Conservation (phyloP, 92 coral and sea anemone genomes). For the Palythoa heliodiscus region DNA sequence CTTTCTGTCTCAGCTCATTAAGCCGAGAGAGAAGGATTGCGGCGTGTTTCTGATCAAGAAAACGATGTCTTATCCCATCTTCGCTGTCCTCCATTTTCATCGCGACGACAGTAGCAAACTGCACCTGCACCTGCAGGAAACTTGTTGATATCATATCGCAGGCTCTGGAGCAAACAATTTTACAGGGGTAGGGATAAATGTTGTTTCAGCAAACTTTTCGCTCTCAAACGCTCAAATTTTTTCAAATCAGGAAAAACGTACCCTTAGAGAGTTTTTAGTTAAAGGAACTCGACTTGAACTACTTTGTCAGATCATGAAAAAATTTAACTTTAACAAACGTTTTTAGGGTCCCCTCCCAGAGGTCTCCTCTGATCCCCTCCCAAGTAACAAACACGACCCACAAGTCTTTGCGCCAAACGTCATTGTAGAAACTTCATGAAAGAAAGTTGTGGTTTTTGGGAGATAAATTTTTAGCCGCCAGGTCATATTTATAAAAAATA, state of each 20-base stretch:
- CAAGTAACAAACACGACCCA: conserved; percentile 10
- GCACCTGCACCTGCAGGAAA: conserved; percentile 42
- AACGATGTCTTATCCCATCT: conserved; percentile 58
- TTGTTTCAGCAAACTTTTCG: background rate
- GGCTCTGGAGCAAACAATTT: conserved; percentile 43
- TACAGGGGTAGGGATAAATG: background rate
- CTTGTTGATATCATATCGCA: conserved; percentile 31
- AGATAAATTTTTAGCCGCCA: background rate
- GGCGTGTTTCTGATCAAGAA: conserved; percentile 75
- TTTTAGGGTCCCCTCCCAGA: conserved; percentile 3
- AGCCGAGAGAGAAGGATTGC: conserved; percentile 78
- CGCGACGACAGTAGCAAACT: background rate
- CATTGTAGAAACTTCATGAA: conserved; percentile 17
- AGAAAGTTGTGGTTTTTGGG: background rate
- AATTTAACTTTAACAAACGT: background rate
- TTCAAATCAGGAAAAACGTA: background rate
- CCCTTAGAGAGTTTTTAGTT: background rate
- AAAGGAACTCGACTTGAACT: background rate
- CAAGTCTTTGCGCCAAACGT: conserved; percentile 37
- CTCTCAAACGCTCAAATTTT: background rate
- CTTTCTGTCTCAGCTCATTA: conserved; percentile 78
- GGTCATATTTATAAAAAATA: background rate
- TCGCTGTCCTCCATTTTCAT: conserved; percentile 65
- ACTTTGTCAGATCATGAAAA: background rate
- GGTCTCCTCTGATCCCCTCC: too few species aligned